Evolutionary conservation across 2,888 invertebrate genomes (phyloP).

Genomic region (Calameuta filiformis): DNA sequence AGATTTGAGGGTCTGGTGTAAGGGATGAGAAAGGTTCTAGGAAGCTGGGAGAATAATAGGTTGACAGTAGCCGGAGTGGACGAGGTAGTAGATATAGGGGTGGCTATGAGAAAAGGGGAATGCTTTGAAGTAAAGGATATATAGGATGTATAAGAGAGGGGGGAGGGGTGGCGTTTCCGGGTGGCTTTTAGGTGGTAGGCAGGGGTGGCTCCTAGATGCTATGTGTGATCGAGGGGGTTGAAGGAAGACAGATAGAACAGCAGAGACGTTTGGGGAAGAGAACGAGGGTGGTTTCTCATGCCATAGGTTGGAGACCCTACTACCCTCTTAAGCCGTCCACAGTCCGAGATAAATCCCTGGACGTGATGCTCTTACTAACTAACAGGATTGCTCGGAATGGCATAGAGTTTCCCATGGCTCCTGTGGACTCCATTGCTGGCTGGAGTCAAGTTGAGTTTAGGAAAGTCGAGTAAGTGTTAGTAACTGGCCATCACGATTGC

Average conservation of each 20-base stretch:
- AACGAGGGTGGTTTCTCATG: not conserved
- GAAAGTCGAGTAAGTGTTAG: not conserved
- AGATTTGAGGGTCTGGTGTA: not conserved
- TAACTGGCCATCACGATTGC: not conserved
- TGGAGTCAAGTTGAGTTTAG: not conserved
- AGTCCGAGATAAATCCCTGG: conserved; percentile 49
- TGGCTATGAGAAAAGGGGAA: not conserved
- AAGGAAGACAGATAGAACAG: not conserved
- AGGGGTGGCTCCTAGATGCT: conserved; percentile 1
- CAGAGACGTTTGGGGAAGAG: not conserved
- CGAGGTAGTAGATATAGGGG: not conserved
- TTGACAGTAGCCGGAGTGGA: not conserved
- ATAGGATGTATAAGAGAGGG: not conserved
- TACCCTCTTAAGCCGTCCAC: conserved; percentile 42
- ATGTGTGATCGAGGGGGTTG: conserved; percentile 23
- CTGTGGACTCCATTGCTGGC: not conserved
- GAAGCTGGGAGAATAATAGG: not conserved
- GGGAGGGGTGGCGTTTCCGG: not conserved
- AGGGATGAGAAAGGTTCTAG: not conserved
- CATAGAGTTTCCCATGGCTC: conserved; percentile 18
- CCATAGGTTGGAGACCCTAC: not conserved
- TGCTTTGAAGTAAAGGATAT: not conserved
- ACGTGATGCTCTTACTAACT: conserved; percentile 52
- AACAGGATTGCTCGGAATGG: conserved; percentile 50
- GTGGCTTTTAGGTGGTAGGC: conserved; percentile 4